Conservation (phyloP, 1,140 invertebrate genomes). For the Drosophila watanabei region DNA sequence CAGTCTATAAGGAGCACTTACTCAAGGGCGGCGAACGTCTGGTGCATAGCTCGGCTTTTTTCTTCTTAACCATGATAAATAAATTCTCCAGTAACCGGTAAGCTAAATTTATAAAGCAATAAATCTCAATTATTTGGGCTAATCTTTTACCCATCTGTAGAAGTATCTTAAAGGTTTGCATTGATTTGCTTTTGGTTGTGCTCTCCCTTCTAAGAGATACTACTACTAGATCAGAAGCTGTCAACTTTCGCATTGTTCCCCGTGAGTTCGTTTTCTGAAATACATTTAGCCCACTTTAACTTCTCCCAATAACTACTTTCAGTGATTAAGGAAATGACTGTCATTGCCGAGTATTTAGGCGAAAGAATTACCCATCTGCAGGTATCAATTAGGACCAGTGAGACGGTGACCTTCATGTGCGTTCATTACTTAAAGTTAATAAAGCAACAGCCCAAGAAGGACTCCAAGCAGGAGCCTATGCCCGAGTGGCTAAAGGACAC, state of each 20-base stretch:
- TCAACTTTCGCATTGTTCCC: slow-evolving; percentile 20
- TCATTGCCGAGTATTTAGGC: slow-evolving; percentile 30
- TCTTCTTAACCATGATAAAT: slow-evolving; percentile 47
- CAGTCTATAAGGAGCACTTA: slow-evolving; percentile 16
- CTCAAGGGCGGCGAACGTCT: slow-evolving; percentile 29
- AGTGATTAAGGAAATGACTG: slow-evolving; percentile 52
- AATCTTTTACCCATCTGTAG: neutral
- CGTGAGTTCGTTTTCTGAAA: slow-evolving; percentile 23
- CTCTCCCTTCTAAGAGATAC: slow-evolving; percentile 29
- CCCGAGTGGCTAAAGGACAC: slow-evolving; percentile 56
- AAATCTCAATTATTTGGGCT: too few species aligned
- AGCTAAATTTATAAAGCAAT: neutral
- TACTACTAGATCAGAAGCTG: neutral
- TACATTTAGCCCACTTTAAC: neutral
- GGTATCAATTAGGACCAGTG: slow-evolving; percentile 44
- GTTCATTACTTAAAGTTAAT: slow-evolving; percentile 28
- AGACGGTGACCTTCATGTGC: slow-evolving; percentile 51
- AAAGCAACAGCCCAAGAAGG: neutral
- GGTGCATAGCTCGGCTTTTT: slow-evolving; percentile 32
- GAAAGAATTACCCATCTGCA: slow-evolving; percentile 15
- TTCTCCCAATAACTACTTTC: neutral
- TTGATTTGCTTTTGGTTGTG: slow-evolving; percentile 35
- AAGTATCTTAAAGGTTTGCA: neutral
- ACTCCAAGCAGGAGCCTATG: neutral
- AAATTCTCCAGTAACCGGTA: slow-evolving; percentile 22